Evolutionary conservation across 2,888 invertebrate species (phyloP), one percentile per base, ranked within the genome.

Genomic region (Congeria kusceri): DNA sequence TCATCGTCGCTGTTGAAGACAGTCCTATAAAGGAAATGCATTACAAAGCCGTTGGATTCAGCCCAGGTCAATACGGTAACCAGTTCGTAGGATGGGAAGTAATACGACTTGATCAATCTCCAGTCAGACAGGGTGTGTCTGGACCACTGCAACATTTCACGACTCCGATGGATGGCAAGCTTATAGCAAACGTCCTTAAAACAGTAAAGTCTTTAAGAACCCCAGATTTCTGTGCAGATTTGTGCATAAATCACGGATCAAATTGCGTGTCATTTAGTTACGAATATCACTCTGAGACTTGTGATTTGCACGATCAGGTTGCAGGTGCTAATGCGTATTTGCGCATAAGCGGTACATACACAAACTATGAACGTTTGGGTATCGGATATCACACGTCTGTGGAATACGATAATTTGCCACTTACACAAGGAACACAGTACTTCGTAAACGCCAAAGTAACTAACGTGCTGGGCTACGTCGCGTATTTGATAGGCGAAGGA

Each of bases 181-280:
- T 88, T 5, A 83, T 85, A 1, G 72, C 84, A 0, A 65, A 61
- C 56, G 72, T 77, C 27, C 61, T 88, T 9, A 65, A 77, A 49
- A 70, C 77, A 20, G 66, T 70, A 9, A 77, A 81, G 27, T 63
- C 71, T 11, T 39, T 39, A 39, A 27, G 62, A 7, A 62, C 75
- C 9, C 74, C 80, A 3, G 79, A 77, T 9, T 27, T 72, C 0
- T 89, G 89, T 73, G 88, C 89, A 0, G 39, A 71, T 20, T 49
- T 65, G 9, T 89, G 89, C 63, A 47, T 86, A 15, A 29, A 72
- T 11, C 81, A 71, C 61, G 84, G 83, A 13, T 57, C 57, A 0
- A 85, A 86, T 58, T 89, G 89, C 61, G 75, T 86, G 1, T 83
- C 89, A 13, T 88, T 89, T 76, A 86, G 88, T 64, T 89, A 79